Base-by-base conservation (phyloP, 1,140 invertebrate genomes). In the Hyposmocoma kahamanoa region DNA sequence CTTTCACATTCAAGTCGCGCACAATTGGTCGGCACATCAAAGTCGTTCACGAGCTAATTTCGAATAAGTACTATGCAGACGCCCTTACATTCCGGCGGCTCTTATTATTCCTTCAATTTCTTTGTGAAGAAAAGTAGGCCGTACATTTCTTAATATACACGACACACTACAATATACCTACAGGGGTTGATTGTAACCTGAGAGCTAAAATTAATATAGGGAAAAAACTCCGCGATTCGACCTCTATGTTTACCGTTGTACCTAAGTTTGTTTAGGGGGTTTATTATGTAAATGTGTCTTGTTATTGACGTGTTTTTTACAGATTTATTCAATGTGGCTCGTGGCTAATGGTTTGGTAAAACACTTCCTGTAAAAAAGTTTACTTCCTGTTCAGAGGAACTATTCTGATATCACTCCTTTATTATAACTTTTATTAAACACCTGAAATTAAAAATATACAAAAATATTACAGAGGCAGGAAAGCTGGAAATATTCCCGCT, bases 151-250 rank as follows among this genome's bases (percentile, higher is more conserved):
- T 67, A 67, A n/a, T n/a, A n/a, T n/a, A n/a, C n/a, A n/a, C n/a
- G n/a, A n/a, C n/a, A n/a, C n/a, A n/a, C n/a, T n/a, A n/a, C n/a
- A n/a, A n/a, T n/a, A n/a, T 30, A 3, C 28, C 34, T 47, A 61
- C 63, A 72, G 63, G 79, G 80, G 80, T 47, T 54, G 59, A 63
- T 66, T 71, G 78, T 71, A 84, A 84, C 71, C 58, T 48, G 77
- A 84, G 81, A 50, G 72, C 68, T 77, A 81, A 36, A 84, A 84
- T 84, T 84, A 84, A 80, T 84, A 81, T 68, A 62, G 67, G 60
- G 59, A 71, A 78, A 77, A 80, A 77, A 73, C 62, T 75, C 66
- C 58, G 64, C 64, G 74, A 70, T 74, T 76, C 69, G 67, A 65
- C 65, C 54, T 62, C 51, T 62, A 59, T 76, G 77, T 81, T 74